Evolutionary conservation across 2,888 invertebrate species (phyloP), one percentile per base, ranked within the genome.

Genomic region (Drosophila helvetica): DNA sequence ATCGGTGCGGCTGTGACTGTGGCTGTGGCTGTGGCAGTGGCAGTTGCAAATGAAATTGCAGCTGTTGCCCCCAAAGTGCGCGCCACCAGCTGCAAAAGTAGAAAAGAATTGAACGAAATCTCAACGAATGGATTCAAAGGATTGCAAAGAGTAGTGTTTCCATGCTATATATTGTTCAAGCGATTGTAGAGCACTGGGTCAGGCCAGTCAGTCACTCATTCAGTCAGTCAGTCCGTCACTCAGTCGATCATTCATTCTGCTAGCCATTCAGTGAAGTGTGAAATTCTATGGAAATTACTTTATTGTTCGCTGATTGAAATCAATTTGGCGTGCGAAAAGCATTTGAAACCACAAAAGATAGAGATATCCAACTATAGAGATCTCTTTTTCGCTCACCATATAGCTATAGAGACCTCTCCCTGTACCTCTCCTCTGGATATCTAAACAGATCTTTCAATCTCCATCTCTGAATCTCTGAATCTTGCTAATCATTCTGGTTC

Each of bases 181-280:
- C 60, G 81, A 67, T 85, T 85, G 80, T 87, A 77, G 81, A 82
- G 79, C 87, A 82, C 69, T 82, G 79, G 81, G 81, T 82, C 87
- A 82, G 61, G 59, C 43, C 57, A 42, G 30, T 30, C 30, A 30
- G 45, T 50, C 58, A 51, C 7, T 30, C 45, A 47, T 4, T 48
- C 30, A 47, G 30, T 10, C 61, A 64, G 45, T 61, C 60, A 57
- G 30, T 50, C 58, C 43, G 2, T 33, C 46, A 38, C 5, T 48
- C 30, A 38, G 38, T 10, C 60, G 25, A 38, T 38, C 38, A 38
- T 38, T 8, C 56, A 17, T 17, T 47, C 48, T 52, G 22, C 8
- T 3, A 25, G 51, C 38, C 38, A 76, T 42, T 53, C 82, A 86
- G 68, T 86, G 77, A 87, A 87, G 73, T 74, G 79, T 60, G 70